Base-by-base conservation (phyloP, 30 jellyfish, hydroid and myxozoan genomes). In the Sanderia malayensis region DNA sequence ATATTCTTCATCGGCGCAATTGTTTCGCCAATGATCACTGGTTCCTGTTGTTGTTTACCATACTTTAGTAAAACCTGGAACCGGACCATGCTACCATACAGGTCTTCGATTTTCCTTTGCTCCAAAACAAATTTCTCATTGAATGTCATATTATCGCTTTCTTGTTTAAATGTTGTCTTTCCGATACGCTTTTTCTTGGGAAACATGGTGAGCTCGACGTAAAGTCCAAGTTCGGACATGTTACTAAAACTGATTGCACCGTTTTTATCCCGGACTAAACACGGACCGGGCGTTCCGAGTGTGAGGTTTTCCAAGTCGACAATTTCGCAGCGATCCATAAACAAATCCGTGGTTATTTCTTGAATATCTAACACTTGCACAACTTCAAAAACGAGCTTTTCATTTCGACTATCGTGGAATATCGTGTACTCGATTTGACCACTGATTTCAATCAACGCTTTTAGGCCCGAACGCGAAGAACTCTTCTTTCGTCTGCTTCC, bases 1-100 rank as follows among this genome's bases (percentile, higher is more conserved):
- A 70, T 31, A 21, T 67, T 34, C 31, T 70, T 77, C 33, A 75
- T 27, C 20, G 95, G 75, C 17, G 64, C 58, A n/a, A 62, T 34
- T 0, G 75, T 71, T 60, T 85, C 95, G 2, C 95, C 95, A 46
- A 85, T 19, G 31, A 85, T 86, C 15, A 76, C 74, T 23, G 95
- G 95, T 27, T 63, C 81, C 27, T 86, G 86, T 11, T 73, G 85
- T 6, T 68, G 86, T 19, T 31, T 27, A 22, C 94, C 94, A 22
- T 76, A 75, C 24, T 67, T 64, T 13, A 87, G 73, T 61, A 85
- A 41, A 1, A 86, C 95, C 31, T 85, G 95, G 37, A 85, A 46
- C 37, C 89, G 24, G 11, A 85, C 44, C 17, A 44, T 28, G 44
- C 55, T 11, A 33, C 44, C 70, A 15, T 45, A 29, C 2, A 85